Conservation (phyloP, 2,113 vertebrate species). For the Pelobates fuscus region DNA sequence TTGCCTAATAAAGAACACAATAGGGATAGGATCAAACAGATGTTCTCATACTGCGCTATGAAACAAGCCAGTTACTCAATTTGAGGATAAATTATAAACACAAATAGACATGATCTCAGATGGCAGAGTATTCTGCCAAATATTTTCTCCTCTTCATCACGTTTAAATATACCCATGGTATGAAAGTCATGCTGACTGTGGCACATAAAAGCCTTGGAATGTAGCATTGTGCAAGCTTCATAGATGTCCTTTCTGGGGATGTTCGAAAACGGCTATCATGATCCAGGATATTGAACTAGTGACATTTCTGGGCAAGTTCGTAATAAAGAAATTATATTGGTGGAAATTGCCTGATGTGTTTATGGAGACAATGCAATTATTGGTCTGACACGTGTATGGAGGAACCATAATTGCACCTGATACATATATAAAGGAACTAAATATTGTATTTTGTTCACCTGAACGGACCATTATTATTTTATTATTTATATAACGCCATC, state of each 20-base stretch:
- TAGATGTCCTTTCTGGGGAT: not conserved
- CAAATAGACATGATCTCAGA: slow-evolving; percentile 32
- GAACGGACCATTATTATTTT: too few species aligned
- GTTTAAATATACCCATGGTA: slow-evolving; percentile 12
- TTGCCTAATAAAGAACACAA: slow-evolving; percentile 5
- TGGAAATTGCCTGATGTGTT: too few species aligned
- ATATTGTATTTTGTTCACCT: too few species aligned
- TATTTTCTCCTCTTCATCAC: not conserved
- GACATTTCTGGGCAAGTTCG: too few species aligned
- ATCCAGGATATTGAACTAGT: too few species aligned
- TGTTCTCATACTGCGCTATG: slow-evolving; percentile 14
- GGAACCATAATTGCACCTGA: too few species aligned
- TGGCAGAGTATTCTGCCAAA: slow-evolving; percentile 8
- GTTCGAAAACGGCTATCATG: not conserved
- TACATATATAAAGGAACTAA: too few species aligned
- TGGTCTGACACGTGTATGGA: too few species aligned
- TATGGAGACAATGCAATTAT: too few species aligned
- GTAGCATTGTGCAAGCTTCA: not conserved
- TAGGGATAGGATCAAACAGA: not conserved
- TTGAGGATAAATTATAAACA: slow-evolving; percentile 23
- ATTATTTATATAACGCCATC: too few species aligned
- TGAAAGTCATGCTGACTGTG: not conserved
- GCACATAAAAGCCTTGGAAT: not conserved
- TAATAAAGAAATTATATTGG: too few species aligned
- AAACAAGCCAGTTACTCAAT: slow-evolving; percentile 21